Evolutionary conservation across 2,113 vertebrate genomes (phyloP), one percentile per base, ranked within the genome.

Genomic region (Myotis lucifugus): DNA sequence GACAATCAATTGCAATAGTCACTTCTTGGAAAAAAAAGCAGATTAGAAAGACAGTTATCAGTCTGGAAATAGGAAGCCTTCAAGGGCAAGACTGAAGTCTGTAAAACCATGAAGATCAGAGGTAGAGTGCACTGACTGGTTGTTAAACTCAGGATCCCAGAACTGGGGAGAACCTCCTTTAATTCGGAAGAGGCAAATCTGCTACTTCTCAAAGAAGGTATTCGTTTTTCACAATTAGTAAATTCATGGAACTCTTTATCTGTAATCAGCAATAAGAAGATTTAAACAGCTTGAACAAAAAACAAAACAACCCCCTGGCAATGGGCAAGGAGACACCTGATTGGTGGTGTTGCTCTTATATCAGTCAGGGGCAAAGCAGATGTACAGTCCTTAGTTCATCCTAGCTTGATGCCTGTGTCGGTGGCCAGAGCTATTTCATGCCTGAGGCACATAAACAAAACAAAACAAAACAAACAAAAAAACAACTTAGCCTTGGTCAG

Each of bases 61-160:
- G 21, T 8, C 11, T 21, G 15, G 19, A 48, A 64, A 0, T 0
- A 46, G 2, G 46, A 17, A 70, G 42, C 1, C 59, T 34, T 37
- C 29, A 6, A 14, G 18, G 4, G 7, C 50, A 56, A 46, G 84
- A 6, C 25, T 3, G 66, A 64, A 19, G 15, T 48, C 56, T 56
- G 52, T 25, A 12, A 50, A 18, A 11, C 29, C 70, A 4, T 3
- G 17, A 18, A 12, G 69, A 6, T 6, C 14, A 21, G 32, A 6
- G 54, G 11, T 3, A n/a, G 29, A 11, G 34, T 0, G 42, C 1
- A 17, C 25, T n/a, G 86, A 42, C 2, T 3, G 3, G 5, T 2
- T 1, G 29, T 13, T 8, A 7, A 19, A 11, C 70, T n/a, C 1
- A 5, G 52, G 27, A n/a, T 4, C 48, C 32, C 11, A 12, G 82